phyloP scores from a whole-genome alignment of 2,113 vertebrate species.

The Oreochromis spilurus region DNA sequence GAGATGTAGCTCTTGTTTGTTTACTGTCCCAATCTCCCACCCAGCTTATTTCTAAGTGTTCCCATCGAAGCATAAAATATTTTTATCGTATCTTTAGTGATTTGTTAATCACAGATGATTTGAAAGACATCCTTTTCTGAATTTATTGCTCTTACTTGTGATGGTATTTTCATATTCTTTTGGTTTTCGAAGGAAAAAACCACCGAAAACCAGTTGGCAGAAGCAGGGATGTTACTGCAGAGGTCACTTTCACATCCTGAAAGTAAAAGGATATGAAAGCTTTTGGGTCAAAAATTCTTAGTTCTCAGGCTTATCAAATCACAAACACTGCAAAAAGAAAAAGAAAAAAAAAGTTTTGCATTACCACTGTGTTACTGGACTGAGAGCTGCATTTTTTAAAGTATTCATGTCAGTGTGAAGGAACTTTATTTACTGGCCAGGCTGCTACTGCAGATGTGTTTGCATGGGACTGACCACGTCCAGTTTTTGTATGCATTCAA shows the following conservation, averaged over 20 bases:
- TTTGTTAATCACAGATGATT: background rate
- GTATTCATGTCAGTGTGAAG: background rate
- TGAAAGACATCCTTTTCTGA: background rate
- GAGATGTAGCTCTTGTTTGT: background rate
- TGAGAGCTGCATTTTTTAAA: background rate
- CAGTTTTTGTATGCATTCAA: background rate
- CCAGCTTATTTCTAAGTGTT: background rate
- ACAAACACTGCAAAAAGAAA: background rate
- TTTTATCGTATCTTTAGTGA: background rate
- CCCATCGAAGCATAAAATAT: background rate
- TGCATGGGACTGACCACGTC: background rate
- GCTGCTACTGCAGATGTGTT: background rate
- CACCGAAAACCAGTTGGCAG: background rate
- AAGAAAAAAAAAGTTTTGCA: rapidly evolving
- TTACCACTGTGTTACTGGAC: background rate
- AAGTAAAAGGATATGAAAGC: background rate
- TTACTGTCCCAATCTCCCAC: background rate
- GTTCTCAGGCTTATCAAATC: background rate
- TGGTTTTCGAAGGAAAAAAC: background rate
- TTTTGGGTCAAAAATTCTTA: no score
- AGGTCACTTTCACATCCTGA: background rate
- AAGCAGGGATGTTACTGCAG: background rate
- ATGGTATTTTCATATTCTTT: background rate
- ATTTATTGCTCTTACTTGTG: background rate
- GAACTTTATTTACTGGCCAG: background rate